Base-by-base conservation (phyloP, 2,113 vertebrate species). In the Motacilla tschutschensis region DNA sequence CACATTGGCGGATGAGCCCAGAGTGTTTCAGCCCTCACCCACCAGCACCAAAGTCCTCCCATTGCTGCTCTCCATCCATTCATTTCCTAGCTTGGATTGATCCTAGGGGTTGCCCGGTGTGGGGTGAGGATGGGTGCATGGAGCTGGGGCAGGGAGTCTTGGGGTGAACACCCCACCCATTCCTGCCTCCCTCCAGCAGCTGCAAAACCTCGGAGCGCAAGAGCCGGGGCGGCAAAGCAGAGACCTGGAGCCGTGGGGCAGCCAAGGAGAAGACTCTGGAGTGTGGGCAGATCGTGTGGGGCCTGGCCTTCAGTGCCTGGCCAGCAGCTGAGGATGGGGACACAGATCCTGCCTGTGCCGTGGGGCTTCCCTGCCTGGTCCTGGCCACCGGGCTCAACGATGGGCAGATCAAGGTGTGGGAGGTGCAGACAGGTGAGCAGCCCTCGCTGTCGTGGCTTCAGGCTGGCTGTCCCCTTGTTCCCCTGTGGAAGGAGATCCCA, bases 221-320 rank as follows among this genome's bases (percentile, higher is more conserved):
- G 80, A 60, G 66, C 62, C 29, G 50, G 9, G 33, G 75, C 0
- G 1, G 80, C 62, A 93, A 93, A 58, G 80, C 5, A 0, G 91
- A 93, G 76, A 26, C 19, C 8, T 88, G 66, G 66, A 88, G 62
- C 84, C 71, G 41, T 46, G 91, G 66, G 15, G 57, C 29, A 13
- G 71, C 91, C 91, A 93, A 88, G 62, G 91, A 93, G 76, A 93
- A 85, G 84, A 93, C 80, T 5, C 80, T 93, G 80, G 91, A 93
- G 51, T 93, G 91, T 10, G 91, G 91, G 20, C 91, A 93, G 84
- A 93, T 93, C 1, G 91, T 93, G 33, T 93, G 91, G 91, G 88
- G 91, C 62, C 28, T 93, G 84, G 91, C 91, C 33, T 93, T 93
- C 80, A 93, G 91, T 1, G 22, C 80, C 57, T 93, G 91, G 88